phyloP scores from a whole-genome alignment of 2,888 invertebrate genomes.

The Agrotis exclamationis region DNA sequence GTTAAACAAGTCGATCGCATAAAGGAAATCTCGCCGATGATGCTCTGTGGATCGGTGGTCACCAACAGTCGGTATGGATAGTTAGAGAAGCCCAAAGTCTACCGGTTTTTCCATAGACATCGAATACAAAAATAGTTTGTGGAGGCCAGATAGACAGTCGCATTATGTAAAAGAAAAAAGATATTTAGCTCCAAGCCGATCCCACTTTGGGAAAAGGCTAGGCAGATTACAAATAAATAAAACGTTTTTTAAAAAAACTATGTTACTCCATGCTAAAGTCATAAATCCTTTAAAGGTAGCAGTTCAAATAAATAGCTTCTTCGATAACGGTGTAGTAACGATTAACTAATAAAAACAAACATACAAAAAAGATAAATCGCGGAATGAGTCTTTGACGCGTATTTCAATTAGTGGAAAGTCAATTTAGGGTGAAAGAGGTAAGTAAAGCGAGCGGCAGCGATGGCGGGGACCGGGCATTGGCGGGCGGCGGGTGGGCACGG shows the following conservation, averaged over 20 bases:
- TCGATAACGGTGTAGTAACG: conserved; percentile 30
- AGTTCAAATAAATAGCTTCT: conserved; percentile 22
- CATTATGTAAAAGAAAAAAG: not conserved
- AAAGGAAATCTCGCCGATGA: too few species aligned
- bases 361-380: conserved; percentile 73
- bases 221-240: too few species aligned
- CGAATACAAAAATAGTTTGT: too few species aligned
- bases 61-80: not conserved
- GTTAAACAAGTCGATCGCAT: not conserved
- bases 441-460: conserved; percentile 76
- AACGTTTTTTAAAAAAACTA: too few species aligned
- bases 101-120: too few species aligned
- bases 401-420: conserved; percentile 85
- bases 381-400: conserved; percentile 75
- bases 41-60: too few species aligned
- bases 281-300: conserved; percentile 22
- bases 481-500: conserved; percentile 68
- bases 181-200: not conserved
- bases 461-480: conserved; percentile 62
- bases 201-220: not conserved
- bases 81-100: not conserved
- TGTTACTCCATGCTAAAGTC: not conserved
- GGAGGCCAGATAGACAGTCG: not conserved
- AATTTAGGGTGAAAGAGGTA: conserved; percentile 88
- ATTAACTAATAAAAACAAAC: conserved; percentile 46